Conservation (phyloP, 2,113 vertebrate species). For the Mustela lutreola region DNA sequence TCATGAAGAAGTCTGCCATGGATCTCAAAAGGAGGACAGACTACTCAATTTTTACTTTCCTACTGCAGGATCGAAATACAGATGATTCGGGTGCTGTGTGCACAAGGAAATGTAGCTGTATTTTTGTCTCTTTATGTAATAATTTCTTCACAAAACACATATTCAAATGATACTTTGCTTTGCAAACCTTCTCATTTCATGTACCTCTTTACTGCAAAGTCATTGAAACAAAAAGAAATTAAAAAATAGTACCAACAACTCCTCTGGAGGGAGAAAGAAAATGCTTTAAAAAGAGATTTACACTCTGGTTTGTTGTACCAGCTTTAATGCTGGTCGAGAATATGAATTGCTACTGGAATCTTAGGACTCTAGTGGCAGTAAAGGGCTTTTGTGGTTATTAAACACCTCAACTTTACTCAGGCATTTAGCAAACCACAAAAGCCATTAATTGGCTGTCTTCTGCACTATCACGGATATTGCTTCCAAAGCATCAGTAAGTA, state of each 20-base stretch:
- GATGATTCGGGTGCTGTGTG: background rate
- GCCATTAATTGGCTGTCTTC: conserved; percentile 54
- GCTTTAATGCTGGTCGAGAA: background rate
- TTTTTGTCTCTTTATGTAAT: background rate
- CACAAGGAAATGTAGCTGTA: background rate
- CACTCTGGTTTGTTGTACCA: background rate
- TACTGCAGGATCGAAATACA: background rate
- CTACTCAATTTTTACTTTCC: background rate
- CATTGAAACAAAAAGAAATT: background rate
- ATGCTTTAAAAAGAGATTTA: background rate
- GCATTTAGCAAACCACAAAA: conserved; percentile 65
- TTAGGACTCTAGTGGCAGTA: background rate
- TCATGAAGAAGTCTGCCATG: background rate
- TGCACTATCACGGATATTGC: background rate
- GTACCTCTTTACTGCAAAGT: background rate
- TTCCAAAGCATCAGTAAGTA: conserved; percentile 58
- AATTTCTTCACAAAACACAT: background rate
- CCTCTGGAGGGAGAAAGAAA: background rate
- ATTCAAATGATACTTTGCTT: background rate
- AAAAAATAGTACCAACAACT: background rate
- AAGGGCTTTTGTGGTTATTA: conserved; percentile 64
- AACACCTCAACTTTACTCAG: conserved; percentile 48
- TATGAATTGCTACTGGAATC: conserved; percentile 13
- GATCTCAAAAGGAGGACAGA: background rate
- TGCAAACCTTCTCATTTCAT: background rate